Base-by-base conservation (phyloP, 30 jellyfish, hydroid and myxozoan species). In the Hydractinia symbiolongicarpus region DNA sequence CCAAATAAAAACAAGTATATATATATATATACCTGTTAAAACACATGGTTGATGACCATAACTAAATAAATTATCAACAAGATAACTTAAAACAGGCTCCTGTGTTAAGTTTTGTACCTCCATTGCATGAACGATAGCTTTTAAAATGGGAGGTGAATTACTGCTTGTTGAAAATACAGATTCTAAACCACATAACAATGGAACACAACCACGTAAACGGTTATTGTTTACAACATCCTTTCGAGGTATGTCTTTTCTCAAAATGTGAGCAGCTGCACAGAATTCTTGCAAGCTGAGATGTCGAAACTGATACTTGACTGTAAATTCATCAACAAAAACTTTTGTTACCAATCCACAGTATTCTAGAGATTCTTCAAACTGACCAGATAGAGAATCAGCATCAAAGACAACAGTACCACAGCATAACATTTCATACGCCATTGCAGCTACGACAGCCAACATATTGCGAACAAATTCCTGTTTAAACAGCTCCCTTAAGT, bases 241-340 rank as follows among this genome's bases (percentile, higher is more conserved):
- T 5, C 40, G 40, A 51, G 19, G 52, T n/a, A 64, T 64, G 6
- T 64, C 52, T n/a, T 64, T 51, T 64, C 40, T 7, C 9, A 64
- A 64, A 7, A 64, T 64, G 74, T 64, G 40, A 13, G 74, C 74
- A 9, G 74, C 74, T 7, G 74, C 74, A 13, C 74, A 64, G 6
- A 64, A 64, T 64, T 64, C 74, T 13, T 64, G 74, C 74, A 64
- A 64, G 17, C 74, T n/a, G 9, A 64, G 16, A 13, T 64, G 74
- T 64, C 52, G 19, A 13, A 64, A 64, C 74, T 64, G 74, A 64
- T n/a, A 13, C 74, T n/a, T 13, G 74, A 51, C 40, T 13, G 19
- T 51, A 64, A 6, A 64, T 51, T 64, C 74, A 13, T 13, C 40
- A 51, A 64, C 17, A 64, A n/a, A n/a, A 44, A 13, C 74, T 6